Evolutionary conservation across 2,888 invertebrate genomes (phyloP), one percentile per base, ranked within the genome.

Genomic region (Agrochola macilenta): DNA sequence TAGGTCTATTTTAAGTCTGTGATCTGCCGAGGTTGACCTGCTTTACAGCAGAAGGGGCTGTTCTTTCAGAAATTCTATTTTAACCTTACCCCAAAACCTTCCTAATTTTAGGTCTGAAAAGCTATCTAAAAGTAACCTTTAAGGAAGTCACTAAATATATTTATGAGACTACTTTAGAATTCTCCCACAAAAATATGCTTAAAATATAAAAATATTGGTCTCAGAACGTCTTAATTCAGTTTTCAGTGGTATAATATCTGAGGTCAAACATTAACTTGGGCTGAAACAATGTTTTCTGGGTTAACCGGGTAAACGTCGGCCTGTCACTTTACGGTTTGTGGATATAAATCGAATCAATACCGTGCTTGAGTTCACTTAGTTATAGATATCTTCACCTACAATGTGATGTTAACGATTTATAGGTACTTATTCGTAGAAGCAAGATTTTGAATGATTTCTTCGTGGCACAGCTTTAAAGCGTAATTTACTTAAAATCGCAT

Each of bases 341-440:
- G 83, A 71, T 63, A 81, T 11, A 81, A 86, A 84, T 83, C 49
- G 84, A 86, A 86, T 84, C 84, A 74, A 82, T 83, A 82, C 30
- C 30, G 66, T 49, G 52, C 46, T 68, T 69, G 23, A 14, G 43
- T 64, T 64, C 14, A 46, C 23, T 52, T n/a, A 23, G 63, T 58
- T 58, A 83, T 64, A n/a, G 57, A 57, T 68, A 46, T 49, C 11
- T 43, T 30, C 17, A 58, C 5, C 5, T 54, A 17, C 52, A 61
- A 35, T 54, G 1, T 20, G 20, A 20, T 46, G 35, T 63, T 23
- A 43, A 49, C 46, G 26, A 58, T 79, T 8, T 60, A 8, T 1
- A 30, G n/a, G 14, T 30, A 23, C 2, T n/a, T n/a, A n/a, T n/a
- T n/a, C 30, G 5, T 26, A 35, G 26, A 43, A 12, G 17, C 46